A percentile compares a stretch with the other conserved stretches of the same genome.
These are phyloP conservation scores for Parelbella ahira DNA, from an alignment of 2,888 invertebrate genomes.

Conservation along the genomic window DNA sequence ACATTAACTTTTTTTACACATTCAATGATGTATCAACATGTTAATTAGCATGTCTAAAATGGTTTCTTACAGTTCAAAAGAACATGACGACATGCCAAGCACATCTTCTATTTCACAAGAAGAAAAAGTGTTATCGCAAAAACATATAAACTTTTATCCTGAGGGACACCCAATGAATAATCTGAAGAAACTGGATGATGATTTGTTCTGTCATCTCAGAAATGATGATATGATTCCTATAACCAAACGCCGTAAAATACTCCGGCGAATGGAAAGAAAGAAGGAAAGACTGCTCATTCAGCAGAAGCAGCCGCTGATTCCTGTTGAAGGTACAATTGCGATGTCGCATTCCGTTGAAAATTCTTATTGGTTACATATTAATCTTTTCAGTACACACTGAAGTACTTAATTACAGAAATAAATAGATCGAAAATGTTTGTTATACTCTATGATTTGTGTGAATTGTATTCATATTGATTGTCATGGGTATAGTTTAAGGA, in stretches of 20 bases:
- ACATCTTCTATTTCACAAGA: conserved; percentile 38
- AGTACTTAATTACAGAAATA: too few relatives aligned
- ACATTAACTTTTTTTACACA: too few relatives aligned
- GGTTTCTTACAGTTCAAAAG: conserved; percentile 40
- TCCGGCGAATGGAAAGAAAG: conserved; percentile 67
- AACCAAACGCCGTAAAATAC: conserved; percentile 66
- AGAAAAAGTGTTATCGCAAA: conserved; percentile 39
- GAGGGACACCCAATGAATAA: conserved; percentile 77
- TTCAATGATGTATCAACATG: too few relatives aligned
- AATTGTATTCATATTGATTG: too few relatives aligned
- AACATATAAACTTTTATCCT: conserved; percentile 49
- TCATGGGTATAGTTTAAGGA: too few relatives aligned
- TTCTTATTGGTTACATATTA: too few relatives aligned
- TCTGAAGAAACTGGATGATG: conserved; percentile 69
- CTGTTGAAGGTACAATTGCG: conserved; percentile 26
- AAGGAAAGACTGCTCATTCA: conserved; percentile 50
- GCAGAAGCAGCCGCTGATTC: conserved; percentile 40
- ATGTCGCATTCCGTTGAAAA: too few relatives aligned
- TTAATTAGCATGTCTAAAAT: too few relatives aligned
- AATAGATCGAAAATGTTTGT: too few relatives aligned
- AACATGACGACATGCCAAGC: conserved; percentile 35
- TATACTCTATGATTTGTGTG: too few relatives aligned
- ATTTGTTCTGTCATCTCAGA: conserved; percentile 68
- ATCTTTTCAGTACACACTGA: too few relatives aligned
- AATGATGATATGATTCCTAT: conserved; percentile 55